Percentiles rank a stretch among this genome's conserved stretches.
These are phyloP conservation scores for Vanessa atalanta DNA, from an alignment of 1,140 invertebrate species.

Conservation along the genomic window DNA sequence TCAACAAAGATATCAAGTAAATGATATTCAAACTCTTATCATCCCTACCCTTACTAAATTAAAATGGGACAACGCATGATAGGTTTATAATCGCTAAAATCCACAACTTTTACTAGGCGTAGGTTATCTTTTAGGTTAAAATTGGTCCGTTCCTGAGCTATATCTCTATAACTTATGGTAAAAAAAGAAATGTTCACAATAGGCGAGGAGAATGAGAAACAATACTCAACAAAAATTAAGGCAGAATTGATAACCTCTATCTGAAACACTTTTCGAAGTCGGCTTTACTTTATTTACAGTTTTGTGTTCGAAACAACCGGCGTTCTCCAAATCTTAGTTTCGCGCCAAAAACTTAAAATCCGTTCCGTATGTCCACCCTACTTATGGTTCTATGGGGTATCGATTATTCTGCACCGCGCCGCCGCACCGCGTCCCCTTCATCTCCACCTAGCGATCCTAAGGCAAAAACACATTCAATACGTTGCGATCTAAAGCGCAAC, in stretches of 20 bases:
- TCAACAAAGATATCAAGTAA: too few species aligned
- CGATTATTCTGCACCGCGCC: conserved; percentile 56
- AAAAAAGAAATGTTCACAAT: too few species aligned
- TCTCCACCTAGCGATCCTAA: conserved; percentile 36
- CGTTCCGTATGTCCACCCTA: conserved; percentile 63
- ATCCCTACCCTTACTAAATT: too few species aligned
- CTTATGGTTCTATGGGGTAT: conserved; percentile 71
- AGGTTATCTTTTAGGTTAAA: too few species aligned
- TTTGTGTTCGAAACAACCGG: conserved; percentile 5
- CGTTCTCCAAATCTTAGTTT: conserved; percentile 40
- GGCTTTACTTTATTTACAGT: background rate
- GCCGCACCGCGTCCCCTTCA: conserved; percentile 41
- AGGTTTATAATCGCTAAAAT: too few species aligned
- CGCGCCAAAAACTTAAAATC: conserved; percentile 59
- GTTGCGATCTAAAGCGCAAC: background rate
- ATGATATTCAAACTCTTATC: too few species aligned
- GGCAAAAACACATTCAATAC: background rate
- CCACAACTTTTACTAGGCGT: too few species aligned
- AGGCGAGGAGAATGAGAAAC: too few species aligned
- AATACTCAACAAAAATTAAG: too few species aligned
- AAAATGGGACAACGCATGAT: too few species aligned
- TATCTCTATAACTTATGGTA: too few species aligned
- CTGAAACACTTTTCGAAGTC: background rate
- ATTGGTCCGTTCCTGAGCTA: too few species aligned
- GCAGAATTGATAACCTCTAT: background rate